phyloP scores from a whole-genome alignment of 2,113 vertebrate species.

The Callipepla californica region DNA sequence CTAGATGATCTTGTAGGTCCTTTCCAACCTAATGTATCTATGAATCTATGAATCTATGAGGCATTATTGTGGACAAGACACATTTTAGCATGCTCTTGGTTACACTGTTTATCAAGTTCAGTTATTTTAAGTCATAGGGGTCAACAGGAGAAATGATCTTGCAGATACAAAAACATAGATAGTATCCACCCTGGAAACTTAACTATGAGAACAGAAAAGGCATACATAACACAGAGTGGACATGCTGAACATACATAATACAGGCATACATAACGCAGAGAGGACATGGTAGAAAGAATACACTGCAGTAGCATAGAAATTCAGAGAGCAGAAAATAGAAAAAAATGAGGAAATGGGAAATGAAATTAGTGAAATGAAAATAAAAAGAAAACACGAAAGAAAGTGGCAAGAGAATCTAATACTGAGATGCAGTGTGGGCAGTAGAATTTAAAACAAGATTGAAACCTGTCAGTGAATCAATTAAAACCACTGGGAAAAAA shows the following conservation, averaged over 20 bases:
- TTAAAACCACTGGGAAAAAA: neutral
- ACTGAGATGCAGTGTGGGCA: neutral
- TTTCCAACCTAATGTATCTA: no score
- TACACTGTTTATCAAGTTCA: neutral
- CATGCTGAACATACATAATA: no score
- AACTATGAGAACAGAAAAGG: neutral
- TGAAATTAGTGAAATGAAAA: neutral
- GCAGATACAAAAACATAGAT: neutral
- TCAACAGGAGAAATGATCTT: neutral
- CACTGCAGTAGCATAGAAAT: neutral
- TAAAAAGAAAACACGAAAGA: neutral
- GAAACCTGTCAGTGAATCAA: neutral
- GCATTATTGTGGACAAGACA: fast-evolving
- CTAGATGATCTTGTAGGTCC: no score
- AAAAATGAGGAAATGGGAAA: neutral
- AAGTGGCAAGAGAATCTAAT: neutral
- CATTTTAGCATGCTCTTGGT: neutral
- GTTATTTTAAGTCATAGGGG: neutral
- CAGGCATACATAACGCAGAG: neutral
- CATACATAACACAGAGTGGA: neutral
- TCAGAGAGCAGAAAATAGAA: neutral
- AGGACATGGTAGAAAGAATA: neutral
- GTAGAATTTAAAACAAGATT: neutral
- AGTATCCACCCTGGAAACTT: neutral
- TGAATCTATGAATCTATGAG: no score